Percentiles rank a stretch among this genome's conserved stretches.
These are phyloP conservation scores for Danaus melanippus DNA, from an alignment of 1,140 invertebrate genomes.

Conservation along the genomic window DNA sequence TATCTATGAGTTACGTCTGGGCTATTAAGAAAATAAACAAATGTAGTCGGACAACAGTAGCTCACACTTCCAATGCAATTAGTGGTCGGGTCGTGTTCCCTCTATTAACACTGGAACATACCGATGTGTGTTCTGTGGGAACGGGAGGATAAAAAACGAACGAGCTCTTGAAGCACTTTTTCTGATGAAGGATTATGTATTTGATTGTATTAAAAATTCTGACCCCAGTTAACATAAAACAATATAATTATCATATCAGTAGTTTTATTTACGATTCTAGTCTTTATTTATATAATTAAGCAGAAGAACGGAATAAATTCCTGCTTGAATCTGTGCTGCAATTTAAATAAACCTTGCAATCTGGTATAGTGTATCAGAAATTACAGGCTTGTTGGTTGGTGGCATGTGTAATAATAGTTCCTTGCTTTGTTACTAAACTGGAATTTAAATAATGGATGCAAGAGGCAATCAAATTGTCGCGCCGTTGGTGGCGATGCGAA, in stretches of 20 bases:
- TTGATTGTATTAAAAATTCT: no score
- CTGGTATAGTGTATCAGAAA: constrained; percentile 10
- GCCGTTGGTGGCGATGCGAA: constrained; percentile 3
- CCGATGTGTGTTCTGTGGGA: constrained; percentile 7
- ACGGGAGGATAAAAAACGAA: not conserved
- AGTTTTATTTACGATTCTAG: no score
- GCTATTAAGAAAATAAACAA: constrained; percentile 17
- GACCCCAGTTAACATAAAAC: no score
- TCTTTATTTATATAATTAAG: not conserved
- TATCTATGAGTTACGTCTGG: not conserved
- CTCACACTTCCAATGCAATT: constrained; percentile 16
- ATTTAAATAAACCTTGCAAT: constrained; percentile 14
- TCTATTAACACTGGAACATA: constrained; percentile 11
- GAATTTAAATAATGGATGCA: constrained; percentile 28
- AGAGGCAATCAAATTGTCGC: constrained; percentile 21
- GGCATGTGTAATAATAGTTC: constrained; percentile 10
- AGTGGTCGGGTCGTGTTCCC: constrained; percentile 8
- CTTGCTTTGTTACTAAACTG: constrained; percentile 10
- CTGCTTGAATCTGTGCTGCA: not conserved
- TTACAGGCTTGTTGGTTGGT: constrained; percentile 13
- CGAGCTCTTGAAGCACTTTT: not conserved
- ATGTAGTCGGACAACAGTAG: constrained; percentile 8
- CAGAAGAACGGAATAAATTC: no score
- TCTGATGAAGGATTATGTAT: not conserved
- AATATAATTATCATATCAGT: no score